A percentile compares a stretch with the other conserved stretches of the same genome.
phyloP scores from a whole-genome alignment of 1,140 invertebrate genomes.

The Glossosoma conforme region DNA sequence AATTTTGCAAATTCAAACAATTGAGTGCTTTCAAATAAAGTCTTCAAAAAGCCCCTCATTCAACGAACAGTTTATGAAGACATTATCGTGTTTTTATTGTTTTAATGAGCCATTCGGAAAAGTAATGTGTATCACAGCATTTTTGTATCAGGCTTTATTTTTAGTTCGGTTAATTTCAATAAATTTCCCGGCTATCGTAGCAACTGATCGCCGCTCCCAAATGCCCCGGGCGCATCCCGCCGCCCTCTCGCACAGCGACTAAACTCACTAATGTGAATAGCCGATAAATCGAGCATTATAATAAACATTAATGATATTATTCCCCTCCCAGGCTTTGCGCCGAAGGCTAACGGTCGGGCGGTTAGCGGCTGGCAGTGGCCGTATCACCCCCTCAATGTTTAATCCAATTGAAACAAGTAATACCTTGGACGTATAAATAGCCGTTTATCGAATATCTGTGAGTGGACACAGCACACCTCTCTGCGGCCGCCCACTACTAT shows the following conservation, averaged over 20 bases:
- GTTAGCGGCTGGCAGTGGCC: not conserved
- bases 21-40: no score
- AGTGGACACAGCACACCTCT: constrained; percentile 10
- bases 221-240: constrained; percentile 6
- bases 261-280: constrained; percentile 13
- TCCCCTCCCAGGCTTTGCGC: not conserved
- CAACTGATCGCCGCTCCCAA: constrained; percentile 10
- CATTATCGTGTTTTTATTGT: no score
- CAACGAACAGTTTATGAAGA: no score
- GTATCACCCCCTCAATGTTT: constrained; percentile 1
- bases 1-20: no score
- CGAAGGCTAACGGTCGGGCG: not conserved
- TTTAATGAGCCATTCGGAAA: no score
- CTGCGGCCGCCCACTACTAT: no score
- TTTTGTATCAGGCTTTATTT: no score
- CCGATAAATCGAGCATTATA: constrained; percentile 27
- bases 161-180: constrained; percentile 9
- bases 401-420: constrained; percentile 25
- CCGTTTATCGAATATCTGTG: constrained; percentile 14
- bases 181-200: constrained; percentile 6
- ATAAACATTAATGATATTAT: constrained; percentile 18
- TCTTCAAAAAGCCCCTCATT: no score
- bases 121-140: no score
- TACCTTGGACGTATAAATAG: constrained; percentile 22
- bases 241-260: not conserved